Conservation (phyloP, 1,140 invertebrate genomes). For the Theocolax elegans region DNA sequence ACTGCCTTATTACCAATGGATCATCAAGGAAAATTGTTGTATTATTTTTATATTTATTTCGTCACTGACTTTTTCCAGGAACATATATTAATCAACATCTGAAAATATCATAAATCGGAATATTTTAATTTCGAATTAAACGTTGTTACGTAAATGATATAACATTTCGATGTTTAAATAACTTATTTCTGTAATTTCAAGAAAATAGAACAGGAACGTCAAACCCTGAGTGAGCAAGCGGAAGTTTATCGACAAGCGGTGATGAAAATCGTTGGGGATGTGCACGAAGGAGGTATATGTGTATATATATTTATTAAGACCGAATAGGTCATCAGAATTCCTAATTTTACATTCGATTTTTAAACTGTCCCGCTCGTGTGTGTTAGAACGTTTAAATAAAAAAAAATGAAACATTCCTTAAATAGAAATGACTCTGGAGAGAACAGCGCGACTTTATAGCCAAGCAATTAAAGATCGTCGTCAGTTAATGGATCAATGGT, state of each 20-base stretch:
- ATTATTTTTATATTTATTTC: too few species aligned
- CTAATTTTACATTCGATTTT: not conserved
- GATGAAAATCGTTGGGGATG: conserved; percentile 53
- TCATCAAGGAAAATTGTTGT: too few species aligned
- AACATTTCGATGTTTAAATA: not conserved
- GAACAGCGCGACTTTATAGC: conserved; percentile 58
- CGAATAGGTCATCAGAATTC: too few species aligned
- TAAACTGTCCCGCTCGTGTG: too few species aligned
- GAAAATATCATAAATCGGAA: too few species aligned
- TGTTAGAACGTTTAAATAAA: too few species aligned
- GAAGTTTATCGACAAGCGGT: conserved; percentile 51
- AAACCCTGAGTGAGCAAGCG: conserved; percentile 55
- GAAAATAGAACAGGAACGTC: conserved; percentile 62
- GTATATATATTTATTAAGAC: not conserved
- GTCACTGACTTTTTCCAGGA: too few species aligned
- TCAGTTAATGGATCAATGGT: conserved; percentile 64
- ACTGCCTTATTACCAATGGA: too few species aligned
- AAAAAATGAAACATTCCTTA: not conserved
- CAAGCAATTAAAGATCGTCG: conserved; percentile 59
- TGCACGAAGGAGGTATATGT: conserved; percentile 51
- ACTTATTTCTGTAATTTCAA: conserved; percentile 44
- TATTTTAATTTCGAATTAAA: too few species aligned
- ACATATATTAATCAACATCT: too few species aligned
- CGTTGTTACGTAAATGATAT: too few species aligned
- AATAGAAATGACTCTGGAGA: conserved; percentile 57